Percentiles rank a stretch among this genome's conserved stretches.
Evolutionary conservation across 53 echinoderm and acorn worm genomes (phyloP).

Genomic region (Glandiceps talaboti): DNA sequence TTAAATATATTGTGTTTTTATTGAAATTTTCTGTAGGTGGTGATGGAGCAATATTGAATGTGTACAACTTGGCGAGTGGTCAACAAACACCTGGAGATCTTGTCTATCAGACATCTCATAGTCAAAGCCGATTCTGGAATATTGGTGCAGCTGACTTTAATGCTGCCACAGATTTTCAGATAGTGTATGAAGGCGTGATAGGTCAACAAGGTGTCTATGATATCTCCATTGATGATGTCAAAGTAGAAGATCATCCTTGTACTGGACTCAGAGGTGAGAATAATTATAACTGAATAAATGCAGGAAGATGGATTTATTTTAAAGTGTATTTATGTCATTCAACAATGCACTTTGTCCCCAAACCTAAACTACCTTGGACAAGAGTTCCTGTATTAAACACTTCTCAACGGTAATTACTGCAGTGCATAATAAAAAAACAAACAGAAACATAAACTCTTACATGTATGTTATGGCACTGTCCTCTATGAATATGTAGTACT

Average conservation of each 20-base stretch:
- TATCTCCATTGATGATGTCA: constrained; percentile 82
- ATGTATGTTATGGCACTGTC: too few species aligned
- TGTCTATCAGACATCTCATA: neutral
- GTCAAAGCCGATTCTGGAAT: neutral
- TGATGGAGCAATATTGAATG: neutral
- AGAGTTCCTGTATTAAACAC: too few species aligned
- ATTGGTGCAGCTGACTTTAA: neutral
- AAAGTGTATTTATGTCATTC: too few species aligned
- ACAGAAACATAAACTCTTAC: too few species aligned
- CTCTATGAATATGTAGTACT: too few species aligned
- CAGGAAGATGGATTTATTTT: too few species aligned
- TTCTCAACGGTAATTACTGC: too few species aligned
- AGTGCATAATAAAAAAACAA: too few species aligned
- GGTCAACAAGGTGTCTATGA: constrained; percentile 47
- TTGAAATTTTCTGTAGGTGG: neutral
- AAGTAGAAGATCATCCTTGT: constrained; percentile 42
- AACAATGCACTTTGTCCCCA: too few species aligned
- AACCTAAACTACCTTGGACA: too few species aligned
- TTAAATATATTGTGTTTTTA: too few species aligned
- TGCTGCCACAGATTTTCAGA: constrained; percentile 14
- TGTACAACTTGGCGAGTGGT: neutral
- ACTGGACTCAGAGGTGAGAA: constrained; percentile 11
- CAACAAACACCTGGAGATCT: neutral
- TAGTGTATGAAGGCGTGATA: constrained; percentile 63
- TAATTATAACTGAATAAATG: too few species aligned